These are phyloP conservation scores for Druceiella hillmani DNA, from an alignment of 2,888 invertebrate genomes.

Conservation along the genomic window DNA sequence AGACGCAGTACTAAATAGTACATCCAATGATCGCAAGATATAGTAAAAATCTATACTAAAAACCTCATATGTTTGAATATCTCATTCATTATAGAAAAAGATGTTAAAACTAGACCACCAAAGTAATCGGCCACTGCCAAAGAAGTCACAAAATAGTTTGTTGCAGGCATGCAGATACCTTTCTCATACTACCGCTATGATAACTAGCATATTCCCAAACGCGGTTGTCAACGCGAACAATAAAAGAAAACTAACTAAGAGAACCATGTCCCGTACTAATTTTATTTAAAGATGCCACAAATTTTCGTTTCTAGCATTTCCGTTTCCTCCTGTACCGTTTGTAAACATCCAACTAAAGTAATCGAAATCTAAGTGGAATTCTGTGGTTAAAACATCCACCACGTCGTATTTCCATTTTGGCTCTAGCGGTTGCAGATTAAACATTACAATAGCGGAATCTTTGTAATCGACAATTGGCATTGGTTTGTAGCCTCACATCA, in stretches of 20 bases:
- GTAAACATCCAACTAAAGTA: slow-evolving; percentile 4
- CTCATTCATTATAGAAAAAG: slow-evolving; percentile 77
- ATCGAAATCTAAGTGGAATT: too few species aligned
- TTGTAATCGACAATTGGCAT: too few species aligned
- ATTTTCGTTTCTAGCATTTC: slow-evolving; percentile 9
- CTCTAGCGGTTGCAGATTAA: too few species aligned
- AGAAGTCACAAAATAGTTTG: slow-evolving; percentile 87
- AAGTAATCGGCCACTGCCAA: slow-evolving; percentile 85
- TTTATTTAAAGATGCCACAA: slow-evolving; percentile 18
- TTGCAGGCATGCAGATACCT: slow-evolving; percentile 82
- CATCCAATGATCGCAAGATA: slow-evolving; percentile 85
- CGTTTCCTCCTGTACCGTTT: slow-evolving; percentile 7
- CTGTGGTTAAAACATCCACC: too few species aligned
- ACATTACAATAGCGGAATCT: too few species aligned
- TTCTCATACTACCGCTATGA: slow-evolving; percentile 80
- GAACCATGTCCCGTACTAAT: slow-evolving; percentile 51
- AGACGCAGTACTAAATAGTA: slow-evolving; percentile 85
- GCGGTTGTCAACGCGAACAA: slow-evolving; percentile 79
- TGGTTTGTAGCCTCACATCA: too few species aligned
- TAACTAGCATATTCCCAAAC: slow-evolving; percentile 83
- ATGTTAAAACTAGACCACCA: slow-evolving; percentile 88
- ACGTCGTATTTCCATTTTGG: too few species aligned
- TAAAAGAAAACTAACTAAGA: slow-evolving; percentile 63
- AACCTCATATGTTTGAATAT: slow-evolving; percentile 75
- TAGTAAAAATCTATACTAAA: slow-evolving; percentile 88